These are phyloP conservation scores for Spialia ferax DNA, from an alignment of 2,888 invertebrate genomes.

Conservation along the genomic window DNA sequence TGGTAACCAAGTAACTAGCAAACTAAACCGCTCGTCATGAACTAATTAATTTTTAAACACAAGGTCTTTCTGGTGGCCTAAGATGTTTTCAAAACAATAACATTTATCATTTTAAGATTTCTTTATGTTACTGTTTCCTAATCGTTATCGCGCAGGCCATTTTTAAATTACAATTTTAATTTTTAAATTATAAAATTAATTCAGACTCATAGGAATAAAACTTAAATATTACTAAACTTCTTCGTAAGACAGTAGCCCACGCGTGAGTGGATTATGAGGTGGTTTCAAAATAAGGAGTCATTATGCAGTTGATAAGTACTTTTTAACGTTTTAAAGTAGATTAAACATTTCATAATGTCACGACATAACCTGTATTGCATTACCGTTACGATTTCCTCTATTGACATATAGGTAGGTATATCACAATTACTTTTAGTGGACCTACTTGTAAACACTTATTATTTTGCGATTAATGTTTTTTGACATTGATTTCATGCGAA, in stretches of 20 bases:
- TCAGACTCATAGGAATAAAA: no score
- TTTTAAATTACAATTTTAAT: no score
- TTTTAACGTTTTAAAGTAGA: conserved; percentile 25
- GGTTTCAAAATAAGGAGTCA: conserved; percentile 19
- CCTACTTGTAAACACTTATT: background rate
- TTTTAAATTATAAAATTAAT: background rate
- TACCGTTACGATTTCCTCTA: conserved; percentile 9
- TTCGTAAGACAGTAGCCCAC: background rate
- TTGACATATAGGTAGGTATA: background rate
- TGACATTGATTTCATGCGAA: no score
- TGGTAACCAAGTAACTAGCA: no score
- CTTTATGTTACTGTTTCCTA: no score
- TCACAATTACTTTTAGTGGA: background rate
- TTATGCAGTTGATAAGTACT: conserved; percentile 1
- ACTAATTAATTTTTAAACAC: no score
- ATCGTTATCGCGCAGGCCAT: no score
- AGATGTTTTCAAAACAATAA: no score
- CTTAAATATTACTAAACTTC: background rate
- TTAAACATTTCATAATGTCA: conserved; percentile 17
- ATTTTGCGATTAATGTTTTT: no score
- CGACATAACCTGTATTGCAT: background rate
- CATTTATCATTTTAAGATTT: no score
- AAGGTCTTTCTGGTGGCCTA: no score
- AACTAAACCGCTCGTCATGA: no score
- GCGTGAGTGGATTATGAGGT: conserved; percentile 2